Evolutionary conservation across 2,113 vertebrate species (phyloP).

Genomic region (Tautogolabrus adspersus): DNA sequence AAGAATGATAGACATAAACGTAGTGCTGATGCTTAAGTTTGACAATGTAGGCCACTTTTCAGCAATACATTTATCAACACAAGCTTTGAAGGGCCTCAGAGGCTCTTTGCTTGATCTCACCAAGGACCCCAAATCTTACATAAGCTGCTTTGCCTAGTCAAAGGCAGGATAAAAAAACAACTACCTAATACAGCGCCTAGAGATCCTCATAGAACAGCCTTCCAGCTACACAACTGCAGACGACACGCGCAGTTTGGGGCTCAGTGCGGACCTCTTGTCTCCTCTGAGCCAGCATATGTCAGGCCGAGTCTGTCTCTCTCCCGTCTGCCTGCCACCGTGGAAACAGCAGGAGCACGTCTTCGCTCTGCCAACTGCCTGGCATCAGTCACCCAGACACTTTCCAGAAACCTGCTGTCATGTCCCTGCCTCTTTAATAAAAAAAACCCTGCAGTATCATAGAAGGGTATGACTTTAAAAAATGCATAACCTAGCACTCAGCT

Average conservation of each 20-base stretch:
- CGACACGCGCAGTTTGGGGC: slow-evolving; percentile 59
- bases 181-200: slow-evolving; percentile 45
- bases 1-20: slow-evolving; percentile 34
- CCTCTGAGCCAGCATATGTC: slow-evolving; percentile 76
- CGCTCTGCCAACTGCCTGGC: slow-evolving; percentile 67
- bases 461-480: background rate
- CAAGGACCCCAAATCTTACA: slow-evolving; percentile 73
- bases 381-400: slow-evolving; percentile 38
- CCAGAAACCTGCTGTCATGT: slow-evolving; percentile 63
- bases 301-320: slow-evolving; percentile 65
- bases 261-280: slow-evolving; percentile 49
- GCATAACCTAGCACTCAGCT: background rate
- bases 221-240: slow-evolving; percentile 60
- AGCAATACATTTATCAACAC: slow-evolving; percentile 68
- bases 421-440: slow-evolving; percentile 24
- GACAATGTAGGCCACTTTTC: slow-evolving; percentile 45
- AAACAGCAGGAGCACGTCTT: slow-evolving; percentile 67
- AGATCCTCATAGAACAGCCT: slow-evolving; percentile 57
- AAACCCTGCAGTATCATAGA: slow-evolving; percentile 5
- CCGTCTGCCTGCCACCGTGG: slow-evolving; percentile 65
- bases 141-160: slow-evolving; percentile 76
- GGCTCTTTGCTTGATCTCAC: slow-evolving; percentile 69
- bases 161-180: slow-evolving; percentile 61
- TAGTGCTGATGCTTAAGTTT: slow-evolving; percentile 50
- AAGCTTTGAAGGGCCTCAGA: slow-evolving; percentile 64